Base-by-base conservation (phyloP, 2,113 vertebrate genomes). In the Stigmatopora nigra region DNA sequence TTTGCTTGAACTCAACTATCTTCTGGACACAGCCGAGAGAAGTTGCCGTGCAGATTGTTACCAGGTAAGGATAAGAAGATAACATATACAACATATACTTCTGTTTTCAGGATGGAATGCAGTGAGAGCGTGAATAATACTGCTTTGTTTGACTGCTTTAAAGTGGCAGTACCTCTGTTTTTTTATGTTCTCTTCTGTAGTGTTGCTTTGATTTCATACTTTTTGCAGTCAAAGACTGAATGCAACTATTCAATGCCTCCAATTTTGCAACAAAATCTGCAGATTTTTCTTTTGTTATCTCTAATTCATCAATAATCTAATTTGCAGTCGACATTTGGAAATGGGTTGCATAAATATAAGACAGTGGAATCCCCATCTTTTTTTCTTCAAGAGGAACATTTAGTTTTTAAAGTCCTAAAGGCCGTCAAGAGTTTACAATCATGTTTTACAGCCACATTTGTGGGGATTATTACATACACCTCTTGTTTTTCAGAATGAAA, bases 401-500 rank as follows among this genome's bases (percentile, higher is more conserved):
- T 20, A 22, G 1, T 20, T 61, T 20, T 20, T 44, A 1, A 61
- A 41, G 41, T 20, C 41, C 0, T 20, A 56, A 61, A 45, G 58
- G 10, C 38, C 14, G 58, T 44, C n/a, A 45, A 44, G 19, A 41
- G 10, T 38, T 58, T 6, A 44, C 64, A 67, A 14, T 25, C 53
- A 62, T 78, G 79, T 78, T 73, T 81, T 55, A 35, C 31, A 13
- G 63, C 25, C 75, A 81, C 61, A 80, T 77, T 11, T 77, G 5
- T 86, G 79, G 86, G 83, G 85, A 89, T 91, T 90, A 88, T 75
- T 84, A 84, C 82, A 73, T 89, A 80, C 91, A 87, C 91, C 84
- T 95, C 88, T 97, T 98, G 90, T 97, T 90, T 97, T 98, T 94
- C 95, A 98, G 95, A 97, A 94, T 93, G 94, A 95, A 98, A 95